Base-by-base conservation (phyloP, 1,140 invertebrate genomes). In the Cyphomyrmex costatus region DNA sequence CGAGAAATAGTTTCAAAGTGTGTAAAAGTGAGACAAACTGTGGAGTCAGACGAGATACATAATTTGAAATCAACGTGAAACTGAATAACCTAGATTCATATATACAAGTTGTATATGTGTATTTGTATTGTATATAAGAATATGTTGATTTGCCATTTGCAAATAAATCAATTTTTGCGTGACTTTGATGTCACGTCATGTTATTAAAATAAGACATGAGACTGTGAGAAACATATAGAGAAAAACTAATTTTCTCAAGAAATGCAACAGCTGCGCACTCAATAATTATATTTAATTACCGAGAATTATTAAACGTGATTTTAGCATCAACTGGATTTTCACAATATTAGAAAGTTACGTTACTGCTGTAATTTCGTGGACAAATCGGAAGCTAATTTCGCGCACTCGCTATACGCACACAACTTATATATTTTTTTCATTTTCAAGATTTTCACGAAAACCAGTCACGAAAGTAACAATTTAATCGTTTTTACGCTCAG, bases 271-370 rank as follows among this genome's bases (percentile, higher is more conserved):
- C n/a, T 21, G 24, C 14, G 53, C 27, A 56, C 30, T 33, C 3
- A 4, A 14, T 77, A 77, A 61, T 63, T 63, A 77, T 12, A 49
- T 49, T 49, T 68, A 49, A 68, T 68, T 68, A 24, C 36, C 65
- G 36, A 7, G 21, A 27, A 49, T 68, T 42, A 61, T 42, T 14
- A 33, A n/a, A 36, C 7, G 19, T 16, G 6, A 65, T 33, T n/a
- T n/a, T n/a, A 49, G 7, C 19, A 33, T 65, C 24, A 63, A n/a
- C 27, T 30, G 58, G 2, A 51, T 70, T 80, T 68, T 80, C 3
- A 33, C 36, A 60, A 46, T 12, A 12, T 73, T 58, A 21, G 24
- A 71, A 46, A 83, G 24, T 5, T 49, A 27, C 24, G 6, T 56
- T 58, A 33, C 14, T 0, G 10, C 19, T 36, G 6, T n/a, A 10